Evolutionary conservation across 2,113 vertebrate genomes (phyloP).

Genomic region (Bujurquina vittata): DNA sequence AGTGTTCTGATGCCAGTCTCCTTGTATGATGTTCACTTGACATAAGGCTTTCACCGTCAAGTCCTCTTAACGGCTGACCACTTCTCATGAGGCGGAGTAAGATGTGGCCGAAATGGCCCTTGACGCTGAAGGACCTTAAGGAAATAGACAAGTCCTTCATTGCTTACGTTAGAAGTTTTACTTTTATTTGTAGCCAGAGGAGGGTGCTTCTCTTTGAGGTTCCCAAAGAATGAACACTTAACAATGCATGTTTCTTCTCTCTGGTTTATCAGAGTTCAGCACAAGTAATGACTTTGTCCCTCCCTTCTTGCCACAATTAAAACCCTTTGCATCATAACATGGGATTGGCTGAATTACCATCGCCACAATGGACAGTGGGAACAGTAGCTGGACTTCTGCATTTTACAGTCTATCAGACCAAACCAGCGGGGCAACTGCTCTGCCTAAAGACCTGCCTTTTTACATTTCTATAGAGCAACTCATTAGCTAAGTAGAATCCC

Average conservation of each 20-base stretch:
- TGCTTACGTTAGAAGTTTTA: constrained; percentile 49
- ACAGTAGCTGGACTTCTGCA: constrained; percentile 68
- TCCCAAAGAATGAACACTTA: constrained; percentile 67
- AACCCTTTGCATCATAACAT: constrained; percentile 68
- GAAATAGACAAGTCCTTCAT: constrained; percentile 50
- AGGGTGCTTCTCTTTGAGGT: constrained; percentile 71
- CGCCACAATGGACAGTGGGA: constrained; percentile 73
- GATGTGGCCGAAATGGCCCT: constrained; percentile 47
- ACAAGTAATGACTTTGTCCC: constrained; percentile 72
- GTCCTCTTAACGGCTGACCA: constrained; percentile 55
- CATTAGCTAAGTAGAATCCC: constrained; percentile 90
- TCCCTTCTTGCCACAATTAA: constrained; percentile 65
- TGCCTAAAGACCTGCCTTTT: constrained; percentile 79
- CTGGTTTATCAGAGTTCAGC: constrained; percentile 76
- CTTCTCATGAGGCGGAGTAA: constrained; percentile 55
- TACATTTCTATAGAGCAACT: constrained; percentile 87
- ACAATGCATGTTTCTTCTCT: constrained; percentile 78
- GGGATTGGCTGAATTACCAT: constrained; percentile 72
- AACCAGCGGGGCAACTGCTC: constrained; percentile 73
- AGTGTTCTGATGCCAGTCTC: constrained; percentile 31
- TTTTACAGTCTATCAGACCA: constrained; percentile 76
- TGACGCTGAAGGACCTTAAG: constrained; percentile 64
- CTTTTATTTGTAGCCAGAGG: constrained; percentile 58
- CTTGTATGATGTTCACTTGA: constrained; percentile 58
- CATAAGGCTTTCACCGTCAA: constrained; percentile 50